Conservation (phyloP, 2,888 invertebrate genomes). For the Brenthis ino region DNA sequence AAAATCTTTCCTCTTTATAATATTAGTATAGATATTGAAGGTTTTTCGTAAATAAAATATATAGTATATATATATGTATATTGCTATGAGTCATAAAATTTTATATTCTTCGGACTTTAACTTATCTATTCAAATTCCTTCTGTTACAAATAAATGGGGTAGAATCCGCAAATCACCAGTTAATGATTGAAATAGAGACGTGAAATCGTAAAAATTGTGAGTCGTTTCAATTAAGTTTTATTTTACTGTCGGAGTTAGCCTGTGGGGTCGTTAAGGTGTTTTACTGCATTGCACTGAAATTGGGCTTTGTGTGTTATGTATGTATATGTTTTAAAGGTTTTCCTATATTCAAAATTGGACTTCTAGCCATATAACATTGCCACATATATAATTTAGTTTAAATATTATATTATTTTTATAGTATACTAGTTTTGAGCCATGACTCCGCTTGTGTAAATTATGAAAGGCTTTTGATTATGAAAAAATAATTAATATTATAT, state of each 20-base stretch:
- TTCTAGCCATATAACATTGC: no score
- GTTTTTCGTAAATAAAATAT: not conserved
- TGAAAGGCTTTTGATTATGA: no score
- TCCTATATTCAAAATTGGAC: no score
- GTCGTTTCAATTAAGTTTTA: slow-evolving; percentile 63
- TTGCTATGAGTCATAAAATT: not conserved
- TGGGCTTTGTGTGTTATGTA: not conserved
- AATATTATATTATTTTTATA: no score
- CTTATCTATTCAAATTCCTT: slow-evolving; percentile 3
- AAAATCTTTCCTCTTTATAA: no score
- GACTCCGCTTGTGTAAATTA: no score
- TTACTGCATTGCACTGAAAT: slow-evolving; percentile 29
- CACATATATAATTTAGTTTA: no score
- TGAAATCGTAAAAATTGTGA: slow-evolving; percentile 45
- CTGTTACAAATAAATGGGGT: slow-evolving; percentile 23
- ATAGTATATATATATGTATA: no score
- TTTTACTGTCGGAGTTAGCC: slow-evolving; percentile 55
- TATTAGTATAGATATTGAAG: no score
- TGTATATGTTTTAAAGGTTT: not conserved
- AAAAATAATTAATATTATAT: no score
- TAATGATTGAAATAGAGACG: slow-evolving; percentile 41
- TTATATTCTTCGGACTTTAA: not conserved
- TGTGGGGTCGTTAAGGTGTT: slow-evolving; percentile 49
- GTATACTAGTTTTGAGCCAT: no score
- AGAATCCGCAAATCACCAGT: slow-evolving; percentile 34